Conservation (phyloP, 2,113 vertebrate genomes). For the Nanorana parkeri region DNA sequence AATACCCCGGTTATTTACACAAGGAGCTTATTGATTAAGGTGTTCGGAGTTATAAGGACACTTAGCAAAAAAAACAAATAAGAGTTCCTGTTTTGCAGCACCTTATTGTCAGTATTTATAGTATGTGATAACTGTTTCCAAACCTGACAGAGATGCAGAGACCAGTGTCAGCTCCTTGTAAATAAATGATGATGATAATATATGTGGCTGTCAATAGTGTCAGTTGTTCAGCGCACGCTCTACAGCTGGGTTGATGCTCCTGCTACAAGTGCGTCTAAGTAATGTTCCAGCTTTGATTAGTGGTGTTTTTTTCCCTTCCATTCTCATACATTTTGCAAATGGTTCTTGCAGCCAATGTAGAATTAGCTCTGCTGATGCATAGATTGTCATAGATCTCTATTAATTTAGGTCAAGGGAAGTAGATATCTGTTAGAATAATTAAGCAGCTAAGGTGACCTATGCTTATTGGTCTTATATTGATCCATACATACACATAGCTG, state of each 20-base stretch:
- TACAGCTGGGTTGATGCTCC: not conserved
- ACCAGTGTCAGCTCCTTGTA: not conserved
- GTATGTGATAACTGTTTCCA: not conserved
- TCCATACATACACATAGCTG: not conserved
- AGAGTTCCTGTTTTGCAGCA: too few relatives aligned
- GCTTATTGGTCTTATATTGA: constrained; percentile 39
- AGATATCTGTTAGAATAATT: constrained; percentile 34
- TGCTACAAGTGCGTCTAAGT: not conserved
- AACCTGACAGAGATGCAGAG: not conserved
- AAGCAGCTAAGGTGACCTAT: constrained; percentile 26
- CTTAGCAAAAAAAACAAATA: too few relatives aligned
- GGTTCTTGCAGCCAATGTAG: constrained; percentile 2
- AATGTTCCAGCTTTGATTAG: constrained; percentile 1
- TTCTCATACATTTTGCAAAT: constrained; percentile 21
- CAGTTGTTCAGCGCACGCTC: not conserved
- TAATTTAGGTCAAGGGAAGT: constrained; percentile 3
- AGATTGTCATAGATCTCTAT: constrained; percentile 22
- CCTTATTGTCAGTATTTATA: not conserved
- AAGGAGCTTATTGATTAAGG: too few relatives aligned
- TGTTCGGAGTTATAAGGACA: too few relatives aligned
- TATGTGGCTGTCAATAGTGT: not conserved
- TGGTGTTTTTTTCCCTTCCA: constrained; percentile 9
- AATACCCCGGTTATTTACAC: too few relatives aligned
- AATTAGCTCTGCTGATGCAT: constrained; percentile 5
- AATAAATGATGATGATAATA: constrained; percentile 21